phyloP scores from a whole-genome alignment of 1,140 invertebrate species.

The Bombus confusus region DNA sequence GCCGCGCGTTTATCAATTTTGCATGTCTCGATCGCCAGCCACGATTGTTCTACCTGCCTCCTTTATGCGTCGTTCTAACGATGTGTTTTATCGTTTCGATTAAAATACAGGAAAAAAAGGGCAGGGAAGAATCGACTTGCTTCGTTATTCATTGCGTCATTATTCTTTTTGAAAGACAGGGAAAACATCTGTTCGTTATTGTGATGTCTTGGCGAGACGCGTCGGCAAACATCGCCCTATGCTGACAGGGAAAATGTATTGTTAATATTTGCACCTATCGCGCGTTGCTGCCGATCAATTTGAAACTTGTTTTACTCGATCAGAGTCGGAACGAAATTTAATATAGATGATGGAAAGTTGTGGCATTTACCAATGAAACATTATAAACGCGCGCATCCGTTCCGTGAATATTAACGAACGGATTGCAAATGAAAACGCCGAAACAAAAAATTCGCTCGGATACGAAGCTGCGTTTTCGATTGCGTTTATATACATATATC shows the following conservation, averaged over 20 bases:
- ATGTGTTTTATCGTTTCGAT: background rate
- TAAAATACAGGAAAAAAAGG: background rate
- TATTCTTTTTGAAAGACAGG: background rate
- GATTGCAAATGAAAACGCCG: background rate
- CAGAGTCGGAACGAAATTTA: slow-evolving; percentile 36
- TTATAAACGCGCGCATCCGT: background rate
- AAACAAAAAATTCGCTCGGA: background rate
- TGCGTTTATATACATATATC: background rate
- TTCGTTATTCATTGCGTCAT: background rate
- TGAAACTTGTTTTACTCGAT: slow-evolving; percentile 46
- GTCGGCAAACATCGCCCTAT: slow-evolving; percentile 32
- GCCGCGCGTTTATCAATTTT: slow-evolving; percentile 35
- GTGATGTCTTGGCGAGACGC: background rate
- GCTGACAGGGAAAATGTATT: slow-evolving; percentile 50
- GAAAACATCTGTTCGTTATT: background rate
- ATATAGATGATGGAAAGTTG: slow-evolving; percentile 37
- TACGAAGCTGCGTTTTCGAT: background rate
- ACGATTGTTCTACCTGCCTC: background rate
- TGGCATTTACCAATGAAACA: slow-evolving; percentile 2
- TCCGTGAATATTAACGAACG: slow-evolving; percentile 2
- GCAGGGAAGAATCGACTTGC: too few species aligned
- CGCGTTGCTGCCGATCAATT: slow-evolving; percentile 21
- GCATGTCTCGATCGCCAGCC: slow-evolving; percentile 2
- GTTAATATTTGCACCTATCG: slow-evolving; percentile 56
- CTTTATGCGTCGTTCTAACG: too few species aligned